Evolutionary conservation across 2,797 vertebrate species (phyloP), one percentile per base, ranked within the genome.

Genomic region (Anguilla anguilla): DNA sequence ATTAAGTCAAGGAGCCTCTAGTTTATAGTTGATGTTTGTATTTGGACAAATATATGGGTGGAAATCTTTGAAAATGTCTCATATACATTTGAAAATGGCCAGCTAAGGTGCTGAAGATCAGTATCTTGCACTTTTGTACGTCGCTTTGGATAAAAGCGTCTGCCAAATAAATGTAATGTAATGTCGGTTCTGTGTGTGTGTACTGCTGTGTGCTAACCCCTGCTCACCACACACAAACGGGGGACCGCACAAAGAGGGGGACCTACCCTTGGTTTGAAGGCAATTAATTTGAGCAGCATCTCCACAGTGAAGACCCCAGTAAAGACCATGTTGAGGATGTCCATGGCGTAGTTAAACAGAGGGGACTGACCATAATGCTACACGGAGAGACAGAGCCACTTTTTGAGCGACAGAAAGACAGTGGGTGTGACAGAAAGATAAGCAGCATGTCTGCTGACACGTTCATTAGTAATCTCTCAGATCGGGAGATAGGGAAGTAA

Each of bases 291-390:
- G 93, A 99, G 95, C 95, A 99, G 95, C 99, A 99, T 99, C 95
- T 99, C 99, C 86, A 99, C 98, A 86, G 99, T 99, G 94, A 99
- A 99, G 83, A 99, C 98, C 90, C 97, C 93, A 0, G 99, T 99
- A 95, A 99, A 99, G 96, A 99, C 97, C 98, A 99, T 99, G 89
- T 99, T 99, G 93, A 99, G 96, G 90, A 99, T 98, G 94, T 99
- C 98, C 98, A 99, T 99, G 0, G 98, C 98, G 25, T 98, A 98
- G 94, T 98, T 99, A 92, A 99, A 99, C 87, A 96, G 94, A 39
- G 97, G 96, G 43, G 99, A 99, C 93, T 99, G 98, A 90, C 98
- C 98, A 0, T 99, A 97, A 93, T 99, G 98, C 99, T 99, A 93
- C n/a, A 87, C 91, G 93, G 22, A 22, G 89, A 92, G 88, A 85